Evolutionary conservation across 2,797 vertebrate genomes (phyloP).

Genomic region (Ceyx erithaca): DNA sequence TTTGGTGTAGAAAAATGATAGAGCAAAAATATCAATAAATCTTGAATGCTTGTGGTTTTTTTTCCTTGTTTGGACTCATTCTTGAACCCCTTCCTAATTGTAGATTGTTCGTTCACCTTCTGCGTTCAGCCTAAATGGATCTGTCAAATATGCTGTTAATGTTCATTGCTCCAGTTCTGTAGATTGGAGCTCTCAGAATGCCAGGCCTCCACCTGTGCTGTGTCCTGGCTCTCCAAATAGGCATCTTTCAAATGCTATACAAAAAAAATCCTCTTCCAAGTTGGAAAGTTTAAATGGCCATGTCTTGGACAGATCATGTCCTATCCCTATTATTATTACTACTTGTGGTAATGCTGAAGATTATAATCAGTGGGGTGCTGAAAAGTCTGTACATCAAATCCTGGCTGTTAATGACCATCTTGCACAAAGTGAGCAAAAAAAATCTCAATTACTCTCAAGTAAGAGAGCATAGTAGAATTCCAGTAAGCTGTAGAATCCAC

Average conservation of each 20-base stretch:
- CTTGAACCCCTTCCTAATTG: constrained; percentile 50
- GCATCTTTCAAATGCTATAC: constrained; percentile 52
- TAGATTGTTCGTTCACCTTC: constrained; percentile 88
- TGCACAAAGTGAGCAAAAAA: constrained; percentile 69
- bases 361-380: constrained; percentile 39
- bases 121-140: constrained; percentile 82
- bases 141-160: constrained; percentile 75
- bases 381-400: not conserved
- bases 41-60: not conserved
- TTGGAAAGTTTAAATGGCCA: constrained; percentile 40
- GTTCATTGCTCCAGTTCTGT: constrained; percentile 87
- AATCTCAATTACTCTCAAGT: not conserved
- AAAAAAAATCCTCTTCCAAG: constrained; percentile 54
- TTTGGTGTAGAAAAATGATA: not conserved
- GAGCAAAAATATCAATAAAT: not conserved
- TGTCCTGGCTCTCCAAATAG: constrained; percentile 75
- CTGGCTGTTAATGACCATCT: constrained; percentile 27
- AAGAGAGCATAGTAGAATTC: not conserved
- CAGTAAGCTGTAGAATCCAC: not conserved
- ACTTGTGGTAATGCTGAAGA: constrained; percentile 65
- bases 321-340: constrained; percentile 10
- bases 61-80: constrained; percentile 55
- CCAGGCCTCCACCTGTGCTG: constrained; percentile 74
- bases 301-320: not conserved
- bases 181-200: constrained; percentile 78